Evolutionary conservation across 2,888 invertebrate genomes (phyloP), one percentile per base, ranked within the genome.

Genomic region (Trissoscelio sp.): DNA sequence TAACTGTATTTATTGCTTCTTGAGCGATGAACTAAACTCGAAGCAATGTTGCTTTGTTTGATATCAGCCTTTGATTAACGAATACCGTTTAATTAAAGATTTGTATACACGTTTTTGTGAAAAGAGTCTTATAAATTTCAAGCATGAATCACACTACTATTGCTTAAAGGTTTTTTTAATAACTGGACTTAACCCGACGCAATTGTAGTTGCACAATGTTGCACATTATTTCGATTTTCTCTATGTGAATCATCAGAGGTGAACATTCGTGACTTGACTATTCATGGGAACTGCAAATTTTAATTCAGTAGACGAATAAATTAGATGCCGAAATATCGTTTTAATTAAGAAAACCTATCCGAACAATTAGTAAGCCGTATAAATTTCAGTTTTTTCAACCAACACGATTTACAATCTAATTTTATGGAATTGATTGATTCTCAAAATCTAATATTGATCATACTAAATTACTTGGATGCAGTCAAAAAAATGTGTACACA

Each of bases 1-100:
- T 12, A 51, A 51, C 11, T 22, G 3, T 22, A 12, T 51, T 51
- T 22, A 51, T 12, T 24, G n/a, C 18, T 16, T 9, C 18, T 16
- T 7, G 16, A 44, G 18, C 44, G 44, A 44, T 44, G 44, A 44
- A 44, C 46, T 46, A 46, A 46, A 46, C 20, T 46, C 20, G 1
- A 18, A 46, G 20, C 12, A 46, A 46, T 20, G 46, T 20, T 20
- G 20, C 46, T 46, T 46, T 46, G 20, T 20, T 46, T 46, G 20
- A 20, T 46, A 46, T 46, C 7, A 46, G 20, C 7, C 16, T 46
- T 46, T 46, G 46, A 46, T 46, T 46, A 46, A 46, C 20, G 20
- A 20, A 20, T 11, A 18, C 0, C 9, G 7, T 46, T 20, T 46
- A 46, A 14, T 44, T 18, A 12, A 14, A 44, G 6, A 34, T 34